Conservation (phyloP, 1,140 invertebrate genomes). For the Magallana gigas region DNA sequence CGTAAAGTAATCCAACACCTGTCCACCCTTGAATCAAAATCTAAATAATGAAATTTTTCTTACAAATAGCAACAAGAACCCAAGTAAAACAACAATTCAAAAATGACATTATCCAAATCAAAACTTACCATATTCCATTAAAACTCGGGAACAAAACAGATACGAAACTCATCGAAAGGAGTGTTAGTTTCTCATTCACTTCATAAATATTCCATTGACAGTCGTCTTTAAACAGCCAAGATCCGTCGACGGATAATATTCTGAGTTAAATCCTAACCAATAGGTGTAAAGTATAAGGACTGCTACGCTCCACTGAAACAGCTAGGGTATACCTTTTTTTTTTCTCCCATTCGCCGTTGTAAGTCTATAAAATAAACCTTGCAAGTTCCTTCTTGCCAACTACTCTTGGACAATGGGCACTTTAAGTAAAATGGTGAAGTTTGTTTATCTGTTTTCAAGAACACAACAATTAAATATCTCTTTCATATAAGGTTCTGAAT, state of each 20-base stretch:
- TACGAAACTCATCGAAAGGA: background rate
- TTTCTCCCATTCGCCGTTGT: background rate
- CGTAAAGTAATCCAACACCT: background rate
- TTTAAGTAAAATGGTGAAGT: background rate
- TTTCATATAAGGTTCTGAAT: background rate
- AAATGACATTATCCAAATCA: no score
- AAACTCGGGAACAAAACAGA: background rate
- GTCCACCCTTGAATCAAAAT: background rate
- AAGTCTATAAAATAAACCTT: background rate
- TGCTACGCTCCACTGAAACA: background rate
- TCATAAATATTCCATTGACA: slow-evolving; percentile 36
- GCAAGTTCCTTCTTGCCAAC: slow-evolving; percentile 18
- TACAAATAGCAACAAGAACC: background rate
- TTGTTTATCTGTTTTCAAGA: background rate
- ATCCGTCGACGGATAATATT: slow-evolving; percentile 21
- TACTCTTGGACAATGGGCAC: background rate
- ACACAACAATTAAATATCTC: background rate
- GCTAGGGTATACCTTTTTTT: background rate
- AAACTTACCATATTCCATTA: background rate
- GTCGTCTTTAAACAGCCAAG: slow-evolving; percentile 14
- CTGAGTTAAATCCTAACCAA: slow-evolving; percentile 12
- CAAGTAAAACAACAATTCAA: background rate
- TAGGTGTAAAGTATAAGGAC: slow-evolving; percentile 1
- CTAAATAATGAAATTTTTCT: background rate
- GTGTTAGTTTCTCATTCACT: slow-evolving; percentile 20